A percentile compares a stretch with the other conserved stretches of the same genome.
Conservation (phyloP, 2,797 vertebrate species). For the Artibeus lituratus region DNA sequence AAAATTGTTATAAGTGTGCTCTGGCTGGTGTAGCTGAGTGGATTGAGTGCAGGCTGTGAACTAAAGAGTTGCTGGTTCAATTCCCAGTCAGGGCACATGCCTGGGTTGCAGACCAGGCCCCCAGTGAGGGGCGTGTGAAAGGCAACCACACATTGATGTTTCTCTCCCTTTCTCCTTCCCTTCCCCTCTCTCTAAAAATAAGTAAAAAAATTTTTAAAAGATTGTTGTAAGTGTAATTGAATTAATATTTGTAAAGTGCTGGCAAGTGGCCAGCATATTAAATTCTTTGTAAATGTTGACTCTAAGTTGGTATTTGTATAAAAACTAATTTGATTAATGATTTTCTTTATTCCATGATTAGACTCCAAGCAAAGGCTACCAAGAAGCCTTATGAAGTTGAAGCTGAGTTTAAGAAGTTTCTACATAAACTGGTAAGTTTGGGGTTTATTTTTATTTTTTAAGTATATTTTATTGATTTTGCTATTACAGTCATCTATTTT, state of each 20-base stretch:
- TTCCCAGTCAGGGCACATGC: too few relatives aligned
- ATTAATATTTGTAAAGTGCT: not conserved
- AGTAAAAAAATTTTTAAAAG: not conserved
- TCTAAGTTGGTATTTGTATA: not conserved
- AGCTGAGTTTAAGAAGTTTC: constrained; percentile 57
- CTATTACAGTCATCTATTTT: too few relatives aligned
- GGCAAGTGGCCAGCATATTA: not conserved
- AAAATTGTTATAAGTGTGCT: not conserved
- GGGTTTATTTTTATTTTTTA: not conserved
- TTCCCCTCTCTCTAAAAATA: too few relatives aligned
- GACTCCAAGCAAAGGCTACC: constrained; percentile 60
- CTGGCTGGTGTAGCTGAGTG: too few relatives aligned
- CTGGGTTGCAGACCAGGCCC: too few relatives aligned
- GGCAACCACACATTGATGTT: too few relatives aligned
- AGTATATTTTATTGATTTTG: too few relatives aligned
- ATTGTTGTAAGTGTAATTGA: not conserved
- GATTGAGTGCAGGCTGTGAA: too few relatives aligned
- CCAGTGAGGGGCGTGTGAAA: too few relatives aligned
- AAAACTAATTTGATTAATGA: not conserved
- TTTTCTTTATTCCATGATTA: constrained; percentile 58
- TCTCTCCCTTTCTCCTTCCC: too few relatives aligned
- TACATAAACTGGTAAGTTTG: constrained; percentile 62
- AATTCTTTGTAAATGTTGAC: not conserved
- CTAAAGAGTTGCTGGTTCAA: too few relatives aligned
- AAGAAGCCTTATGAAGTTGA: constrained; percentile 62